These are phyloP conservation scores for Drosophila austrosaltans DNA, from an alignment of 2,888 invertebrate genomes.

Conservation along the genomic window DNA sequence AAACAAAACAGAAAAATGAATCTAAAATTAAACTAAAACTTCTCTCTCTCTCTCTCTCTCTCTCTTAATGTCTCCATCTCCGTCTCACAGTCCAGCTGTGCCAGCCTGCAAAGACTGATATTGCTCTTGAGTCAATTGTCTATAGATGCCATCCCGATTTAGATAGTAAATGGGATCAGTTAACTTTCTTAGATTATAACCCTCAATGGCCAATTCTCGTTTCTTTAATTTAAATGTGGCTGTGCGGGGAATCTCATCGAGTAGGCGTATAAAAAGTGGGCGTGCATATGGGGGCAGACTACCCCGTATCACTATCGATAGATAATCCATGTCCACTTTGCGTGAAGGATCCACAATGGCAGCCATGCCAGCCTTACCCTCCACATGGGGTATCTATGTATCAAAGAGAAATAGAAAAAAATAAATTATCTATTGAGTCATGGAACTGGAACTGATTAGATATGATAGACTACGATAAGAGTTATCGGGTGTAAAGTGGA, in stretches of 20 bases:
- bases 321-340: slow-evolving; percentile 85
- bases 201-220: slow-evolving; percentile 92
- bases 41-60: neutral
- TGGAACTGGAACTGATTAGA: neutral
- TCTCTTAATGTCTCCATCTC: neutral
- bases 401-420: slow-evolving; percentile 1
- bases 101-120: slow-evolving; percentile 85
- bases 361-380: slow-evolving; percentile 97
- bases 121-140: slow-evolving; percentile 84
- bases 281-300: slow-evolving; percentile 93
- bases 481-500: slow-evolving; percentile 7
- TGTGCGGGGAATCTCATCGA: slow-evolving; percentile 91
- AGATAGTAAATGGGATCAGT: slow-evolving; percentile 91
- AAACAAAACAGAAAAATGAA: neutral
- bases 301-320: slow-evolving; percentile 88
- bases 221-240: slow-evolving; percentile 98
- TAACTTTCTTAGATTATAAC: slow-evolving; percentile 89
- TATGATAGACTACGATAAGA: slow-evolving; percentile 16
- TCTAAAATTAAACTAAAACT: neutral
- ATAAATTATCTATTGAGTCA: neutral
- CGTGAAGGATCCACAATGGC: slow-evolving; percentile 90
- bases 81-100: slow-evolving; percentile 84
- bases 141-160: slow-evolving; percentile 85
- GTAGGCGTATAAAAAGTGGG: slow-evolving; percentile 93
- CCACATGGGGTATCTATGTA: slow-evolving; percentile 88